Evolutionary conservation across 2,113 vertebrate species (phyloP), one percentile per base, ranked within the genome.

Genomic region (Clinocottus analis): DNA sequence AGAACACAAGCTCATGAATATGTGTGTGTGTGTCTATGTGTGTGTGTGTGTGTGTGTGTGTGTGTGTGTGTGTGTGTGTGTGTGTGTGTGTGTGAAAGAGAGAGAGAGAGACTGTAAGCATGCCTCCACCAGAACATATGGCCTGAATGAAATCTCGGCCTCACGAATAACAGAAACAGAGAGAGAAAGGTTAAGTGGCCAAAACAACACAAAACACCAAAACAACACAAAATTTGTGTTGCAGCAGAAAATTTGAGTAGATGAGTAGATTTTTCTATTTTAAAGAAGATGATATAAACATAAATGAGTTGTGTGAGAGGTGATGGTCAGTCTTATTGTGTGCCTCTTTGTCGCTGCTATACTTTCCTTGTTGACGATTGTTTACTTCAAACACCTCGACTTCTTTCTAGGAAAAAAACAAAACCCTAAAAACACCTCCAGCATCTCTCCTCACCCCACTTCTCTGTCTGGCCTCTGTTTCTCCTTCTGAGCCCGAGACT

Each of bases 1-100:
- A 93, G 84, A 91, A 62, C 84, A 89, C 91, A 89, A 88, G 85
- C 90, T 93, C 90, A 93, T 94, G 91, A 91, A 92, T 94, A 92
- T 87, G 84, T 61, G 89, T 79, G 83, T 82, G 87, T 91, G 58
- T 87, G 61, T 78, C 68, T 77, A 64, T 86, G 69, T 88, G 90
- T 55, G 65, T 76, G 72, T 76, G 70, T 86, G 74, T 87, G 88
- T 88, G 78, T 72, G 84, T 72, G 82, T 49, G 74, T 88, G 90
- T 87, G 78, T 72, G 84, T 72, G 82, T 45, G 86, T 53, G 67
- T 77, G 71, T 76, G 70, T 86, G 74, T 88, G 90, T 88, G 78
- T 72, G 84, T 72, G 82, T 45, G n/a, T n/a, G n/a, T n/a, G n/a
- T n/a, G n/a, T n/a, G n/a, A n/a, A n/a, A n/a, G n/a, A n/a, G n/a